Evolutionary conservation across 2,113 vertebrate genomes (phyloP), one percentile per base, ranked within the genome.

Genomic region (Xyliphius kryptos): DNA sequence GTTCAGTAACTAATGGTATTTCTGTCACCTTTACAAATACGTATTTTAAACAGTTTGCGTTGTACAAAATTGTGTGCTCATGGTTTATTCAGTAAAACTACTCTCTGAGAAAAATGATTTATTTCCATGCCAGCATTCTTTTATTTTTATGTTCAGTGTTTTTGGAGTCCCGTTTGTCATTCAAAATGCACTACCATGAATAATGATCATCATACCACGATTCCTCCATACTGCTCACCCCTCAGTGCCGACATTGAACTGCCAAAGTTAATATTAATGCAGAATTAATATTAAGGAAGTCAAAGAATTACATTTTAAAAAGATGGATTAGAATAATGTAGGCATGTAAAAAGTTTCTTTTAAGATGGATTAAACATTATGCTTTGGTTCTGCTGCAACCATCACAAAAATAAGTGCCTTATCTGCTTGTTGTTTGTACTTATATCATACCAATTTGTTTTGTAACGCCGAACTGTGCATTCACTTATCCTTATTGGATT

Each of bases 351-450:
- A 19, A 56, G 38, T 10, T 44, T 46, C 50, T 20, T 62, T 37
- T 14, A 44, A 38, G 22, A 40, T 20, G 40, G 2, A 12, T 37
- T 16, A 56, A 20, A 17, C 37, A 40, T 41, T 17, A 36, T 43
- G 13, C 43, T 59, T 47, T 11, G 8, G 9, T 6, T 40, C 49
- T 60, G 57, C 67, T 56, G 58, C 46, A 56, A 49, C n/a, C 41
- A 21, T 22, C 51, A 11, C 38, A 43, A 20, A 40, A 47, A 40
- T 21, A n/a, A 47, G 73, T 74, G 73, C 73, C 73, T 74, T 74
- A 36, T 68, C 46, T 52, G 61, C 47, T 26, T 44, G 61, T 40
- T 14, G 48, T 52, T 11, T 61, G 50, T 9, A 52, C 8, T 19
- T 12, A 66, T 51, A 52, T 50, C 20, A 59, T 55, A 40, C 17